A percentile compares a stretch with the other conserved stretches of the same genome.
phyloP scores from a whole-genome alignment of 2,888 invertebrate species.

The Noctuana brunneofusca region DNA sequence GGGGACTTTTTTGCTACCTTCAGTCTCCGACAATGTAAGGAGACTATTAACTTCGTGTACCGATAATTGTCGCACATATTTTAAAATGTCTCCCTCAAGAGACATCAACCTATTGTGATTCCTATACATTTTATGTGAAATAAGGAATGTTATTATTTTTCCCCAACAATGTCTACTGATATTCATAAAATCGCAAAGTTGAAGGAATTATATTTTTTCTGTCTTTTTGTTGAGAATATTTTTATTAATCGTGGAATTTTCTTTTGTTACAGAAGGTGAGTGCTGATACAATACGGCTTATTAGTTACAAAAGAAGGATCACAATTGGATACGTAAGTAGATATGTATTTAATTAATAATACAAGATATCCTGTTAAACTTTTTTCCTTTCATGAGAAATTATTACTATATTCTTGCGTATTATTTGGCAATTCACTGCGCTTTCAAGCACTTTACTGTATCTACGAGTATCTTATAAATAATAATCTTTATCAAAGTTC shows the following conservation, averaged over 20 bases:
- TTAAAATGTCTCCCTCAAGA: slow-evolving; percentile 67
- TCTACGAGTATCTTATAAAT: no score
- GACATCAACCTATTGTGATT: slow-evolving; percentile 41
- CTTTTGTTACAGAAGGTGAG: slow-evolving; percentile 81
- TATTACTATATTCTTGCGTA: no score
- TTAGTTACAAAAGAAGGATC: slow-evolving; percentile 36
- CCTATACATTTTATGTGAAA: slow-evolving; percentile 43
- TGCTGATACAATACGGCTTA: slow-evolving; percentile 43
- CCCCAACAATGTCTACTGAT: slow-evolving; percentile 45
- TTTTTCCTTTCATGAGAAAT: no score
- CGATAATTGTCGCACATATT: slow-evolving; percentile 84
- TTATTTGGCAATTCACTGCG: no score
- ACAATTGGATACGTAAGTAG: slow-evolving; percentile 38
- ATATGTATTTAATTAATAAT: slow-evolving; percentile 40
- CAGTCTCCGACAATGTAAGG: slow-evolving; percentile 64
- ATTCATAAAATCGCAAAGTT: slow-evolving; percentile 38
- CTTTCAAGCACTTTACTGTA: no score
- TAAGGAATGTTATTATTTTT: slow-evolving; percentile 54
- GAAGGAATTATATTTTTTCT: slow-evolving; percentile 44
- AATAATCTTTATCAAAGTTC: no score
- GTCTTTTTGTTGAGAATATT: slow-evolving; percentile 52
- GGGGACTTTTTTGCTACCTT: slow-evolving; percentile 71
- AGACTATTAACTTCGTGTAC: slow-evolving; percentile 81
- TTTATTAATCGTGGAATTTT: slow-evolving; percentile 52
- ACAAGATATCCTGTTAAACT: slow-evolving; percentile 48